phyloP scores from a whole-genome alignment of 2,888 invertebrate genomes.

The Cordilura impudica region DNA sequence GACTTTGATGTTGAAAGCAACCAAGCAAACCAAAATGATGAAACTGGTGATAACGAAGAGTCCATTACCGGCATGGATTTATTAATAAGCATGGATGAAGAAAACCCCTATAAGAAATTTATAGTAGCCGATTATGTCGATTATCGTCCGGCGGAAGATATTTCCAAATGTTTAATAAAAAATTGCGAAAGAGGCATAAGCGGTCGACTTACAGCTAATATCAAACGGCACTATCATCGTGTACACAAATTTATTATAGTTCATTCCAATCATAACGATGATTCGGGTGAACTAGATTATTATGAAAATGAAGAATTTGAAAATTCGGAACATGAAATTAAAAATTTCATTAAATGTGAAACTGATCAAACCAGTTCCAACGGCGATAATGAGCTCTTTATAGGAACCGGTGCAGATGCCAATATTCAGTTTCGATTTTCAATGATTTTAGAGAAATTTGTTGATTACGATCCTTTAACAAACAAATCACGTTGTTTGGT shows the following conservation, averaged over 20 bases:
- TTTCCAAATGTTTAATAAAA: constrained; percentile 36
- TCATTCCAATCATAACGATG: background rate
- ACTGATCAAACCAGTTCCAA: background rate
- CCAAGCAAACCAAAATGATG: background rate
- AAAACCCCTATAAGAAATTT: background rate
- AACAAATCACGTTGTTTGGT: constrained; percentile 16
- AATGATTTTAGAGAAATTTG: background rate
- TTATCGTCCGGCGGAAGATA: background rate
- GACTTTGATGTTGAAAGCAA: background rate
- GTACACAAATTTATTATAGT: background rate
- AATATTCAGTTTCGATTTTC: background rate
- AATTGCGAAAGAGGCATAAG: constrained; percentile 20
- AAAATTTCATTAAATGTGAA: background rate
- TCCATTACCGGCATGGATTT: no score
- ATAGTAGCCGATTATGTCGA: constrained; percentile 12
- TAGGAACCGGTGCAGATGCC: background rate
- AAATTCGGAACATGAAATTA: background rate
- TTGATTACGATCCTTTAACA: constrained; percentile 6
- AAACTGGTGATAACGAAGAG: background rate
- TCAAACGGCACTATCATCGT: constrained; percentile 32
- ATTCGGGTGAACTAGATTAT: background rate
- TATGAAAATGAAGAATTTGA: constrained; percentile 1
- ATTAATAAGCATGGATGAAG: background rate
- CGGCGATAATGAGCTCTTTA: no score
- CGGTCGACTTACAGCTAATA: background rate